These are phyloP conservation scores for Galbula dea DNA, from an alignment of 2,113 vertebrate genomes.

Conservation along the genomic window DNA sequence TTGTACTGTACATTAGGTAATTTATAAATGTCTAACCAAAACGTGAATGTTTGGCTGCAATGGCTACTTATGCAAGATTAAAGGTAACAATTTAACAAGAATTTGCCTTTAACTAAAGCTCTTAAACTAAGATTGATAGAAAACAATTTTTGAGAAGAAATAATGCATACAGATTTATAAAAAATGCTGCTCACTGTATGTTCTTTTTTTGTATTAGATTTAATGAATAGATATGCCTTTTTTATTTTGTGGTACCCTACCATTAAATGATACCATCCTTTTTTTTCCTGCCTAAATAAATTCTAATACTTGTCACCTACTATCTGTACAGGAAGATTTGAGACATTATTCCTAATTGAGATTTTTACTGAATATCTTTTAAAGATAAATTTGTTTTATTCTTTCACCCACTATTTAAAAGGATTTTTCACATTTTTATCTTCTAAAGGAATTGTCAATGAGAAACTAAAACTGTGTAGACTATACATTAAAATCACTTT, in stretches of 20 bases:
- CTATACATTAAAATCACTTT: constrained; percentile 91
- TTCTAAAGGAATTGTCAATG: constrained; percentile 86
- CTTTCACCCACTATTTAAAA: constrained; percentile 86
- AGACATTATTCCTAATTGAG: constrained; percentile 85
- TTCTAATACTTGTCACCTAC: constrained; percentile 79
- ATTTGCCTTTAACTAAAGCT: constrained; percentile 55
- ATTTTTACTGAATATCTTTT: constrained; percentile 84
- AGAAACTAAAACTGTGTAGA: constrained; percentile 83
- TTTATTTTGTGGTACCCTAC: constrained; percentile 79
- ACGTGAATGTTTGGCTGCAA: constrained; percentile 2
- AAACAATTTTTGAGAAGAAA: constrained; percentile 74
- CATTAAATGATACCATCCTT: constrained; percentile 78
- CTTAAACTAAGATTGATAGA: constrained; percentile 74
- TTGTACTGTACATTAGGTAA: constrained; percentile 31
- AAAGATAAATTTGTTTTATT: constrained; percentile 89
- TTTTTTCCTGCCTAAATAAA: constrained; percentile 74
- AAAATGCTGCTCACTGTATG: constrained; percentile 73
- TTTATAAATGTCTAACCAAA: constrained; percentile 42
- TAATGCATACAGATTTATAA: constrained; percentile 74
- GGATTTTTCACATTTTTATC: constrained; percentile 87
- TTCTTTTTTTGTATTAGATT: constrained; percentile 76
- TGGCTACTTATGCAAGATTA: constrained; percentile 62
- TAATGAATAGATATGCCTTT: constrained; percentile 79
- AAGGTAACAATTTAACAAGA: constrained; percentile 52
- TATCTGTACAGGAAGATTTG: constrained; percentile 76